Evolutionary conservation across 2,888 invertebrate genomes (phyloP), one percentile per base, ranked within the genome.

Genomic region (Hemistola chrysoprasaria): DNA sequence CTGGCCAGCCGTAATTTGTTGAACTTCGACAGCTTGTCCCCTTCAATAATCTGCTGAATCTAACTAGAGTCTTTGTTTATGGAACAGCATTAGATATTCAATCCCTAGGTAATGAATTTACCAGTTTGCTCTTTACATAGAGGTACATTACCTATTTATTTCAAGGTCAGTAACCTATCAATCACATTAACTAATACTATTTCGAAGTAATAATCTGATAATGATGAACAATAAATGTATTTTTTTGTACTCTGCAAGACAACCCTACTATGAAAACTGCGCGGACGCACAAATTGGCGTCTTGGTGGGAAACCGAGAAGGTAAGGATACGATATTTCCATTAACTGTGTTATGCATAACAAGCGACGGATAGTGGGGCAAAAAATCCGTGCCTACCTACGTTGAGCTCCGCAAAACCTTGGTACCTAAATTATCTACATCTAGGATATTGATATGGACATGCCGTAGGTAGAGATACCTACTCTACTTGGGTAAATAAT

Each of bases 271-370:
- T 20, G 26, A 20, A 40, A 46, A 36, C 67, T 66, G 70, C 65
- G 68, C 74, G 68, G 76, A 78, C 83, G 77, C 82, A 78, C 84
- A 86, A 87, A 86, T 86, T 86, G 86, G 79, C 79, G 70, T 71
- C 67, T 69, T 79, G 80, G 71, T 71, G 65, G 71, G 69, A 71
- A 78, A 71, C 72, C 62, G 56, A 60, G 65, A 62, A 62, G 54
- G 62, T 65, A 65, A 69, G 71, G 70, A 77, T 73, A 74, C 68
- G 67, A 71, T 67, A 62, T 71, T 73, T 71, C 69, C 71, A 76
- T 70, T 71, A 66, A 60, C 62, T 63, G 56, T 37, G 65, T 65
- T 71, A 69, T 72, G 68, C 73, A 76, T 75, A 74, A 74, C 71
- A 61, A 71, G 64, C 60, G 48, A 60, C 52, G 57, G 55, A 64